phyloP scores from a whole-genome alignment of 1,140 invertebrate genomes.

The Rhagoletis zephyria region DNA sequence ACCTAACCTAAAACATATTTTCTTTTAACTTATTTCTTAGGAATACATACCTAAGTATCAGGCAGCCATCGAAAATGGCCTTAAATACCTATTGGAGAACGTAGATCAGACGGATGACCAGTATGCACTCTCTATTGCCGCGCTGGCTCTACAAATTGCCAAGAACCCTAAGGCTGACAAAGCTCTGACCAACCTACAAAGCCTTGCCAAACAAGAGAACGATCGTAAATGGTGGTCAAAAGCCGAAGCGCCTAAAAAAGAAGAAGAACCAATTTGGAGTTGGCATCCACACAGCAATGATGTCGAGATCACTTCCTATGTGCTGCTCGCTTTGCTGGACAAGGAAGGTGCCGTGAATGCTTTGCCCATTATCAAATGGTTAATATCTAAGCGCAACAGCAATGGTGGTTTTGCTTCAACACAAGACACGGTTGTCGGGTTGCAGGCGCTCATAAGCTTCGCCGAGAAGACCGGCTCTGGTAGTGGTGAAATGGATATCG shows the following conservation, averaged over 20 bases:
- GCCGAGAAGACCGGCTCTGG: slow-evolving; percentile 72
- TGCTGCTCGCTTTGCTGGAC: slow-evolving; percentile 78
- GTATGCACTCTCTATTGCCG: slow-evolving; percentile 85
- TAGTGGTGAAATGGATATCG: slow-evolving; percentile 64
- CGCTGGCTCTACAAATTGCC: slow-evolving; percentile 84
- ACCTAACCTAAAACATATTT: neutral
- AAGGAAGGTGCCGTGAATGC: slow-evolving; percentile 76
- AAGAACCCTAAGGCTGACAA: slow-evolving; percentile 75
- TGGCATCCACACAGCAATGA: slow-evolving; percentile 77
- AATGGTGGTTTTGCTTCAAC: slow-evolving; percentile 85
- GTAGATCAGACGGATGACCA: slow-evolving; percentile 81
- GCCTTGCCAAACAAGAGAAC: slow-evolving; percentile 61
- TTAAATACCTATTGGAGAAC: slow-evolving; percentile 85
- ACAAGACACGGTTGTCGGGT: slow-evolving; percentile 80
- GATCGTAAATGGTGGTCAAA: slow-evolving; percentile 70
- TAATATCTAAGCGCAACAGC: slow-evolving; percentile 83
- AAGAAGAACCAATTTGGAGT: neutral
- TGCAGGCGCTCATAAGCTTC: slow-evolving; percentile 79
- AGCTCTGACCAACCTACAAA: slow-evolving; percentile 63
- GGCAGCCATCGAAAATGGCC: slow-evolving; percentile 82
- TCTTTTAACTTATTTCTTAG: slow-evolving; percentile 55
- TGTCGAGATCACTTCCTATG: slow-evolving; percentile 86
- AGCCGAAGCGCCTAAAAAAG: slow-evolving; percentile 64
- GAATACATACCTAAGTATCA: slow-evolving; percentile 74
- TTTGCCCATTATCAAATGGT: slow-evolving; percentile 79